Percentiles rank a stretch among this genome's conserved stretches.
Evolutionary conservation across 2,113 vertebrate species (phyloP).

Genomic region (Gobius niger): DNA sequence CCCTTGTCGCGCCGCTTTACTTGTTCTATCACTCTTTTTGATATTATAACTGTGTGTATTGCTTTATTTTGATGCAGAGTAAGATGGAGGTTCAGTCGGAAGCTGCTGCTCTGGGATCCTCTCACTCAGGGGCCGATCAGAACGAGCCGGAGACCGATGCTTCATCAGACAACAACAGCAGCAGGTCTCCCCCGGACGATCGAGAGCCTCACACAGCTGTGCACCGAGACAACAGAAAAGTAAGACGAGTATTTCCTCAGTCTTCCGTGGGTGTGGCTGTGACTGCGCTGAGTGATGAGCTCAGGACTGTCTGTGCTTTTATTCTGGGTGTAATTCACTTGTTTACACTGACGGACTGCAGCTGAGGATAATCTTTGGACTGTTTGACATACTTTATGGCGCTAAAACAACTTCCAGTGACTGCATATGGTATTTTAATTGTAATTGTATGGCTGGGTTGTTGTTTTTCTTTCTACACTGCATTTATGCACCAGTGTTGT

Average conservation of each 20-base stretch:
- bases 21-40: too few species aligned
- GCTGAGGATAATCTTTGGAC: constrained; percentile 10
- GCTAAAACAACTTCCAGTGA: too few species aligned
- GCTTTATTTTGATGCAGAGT: constrained; percentile 71
- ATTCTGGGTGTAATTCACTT: constrained; percentile 16
- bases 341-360: not conserved
- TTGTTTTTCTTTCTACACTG: too few species aligned
- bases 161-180: constrained; percentile 68
- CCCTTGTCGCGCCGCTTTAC: too few species aligned
- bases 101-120: constrained; percentile 77
- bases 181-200: constrained; percentile 61
- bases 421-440: too few species aligned
- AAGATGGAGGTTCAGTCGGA: constrained; percentile 88
- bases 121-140: constrained; percentile 79
- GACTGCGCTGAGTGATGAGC: constrained; percentile 33
- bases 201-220: constrained; percentile 66
- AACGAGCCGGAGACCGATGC: constrained; percentile 74
- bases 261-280: constrained; percentile 9
- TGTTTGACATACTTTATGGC: not conserved
- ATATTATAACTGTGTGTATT: not conserved
- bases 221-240: constrained; percentile 81
- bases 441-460: not conserved
- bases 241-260: constrained; percentile 44
- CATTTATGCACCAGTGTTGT: not conserved
- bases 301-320: constrained; percentile 24